Base-by-base conservation (phyloP, 2,797 vertebrate species). In the Argyrosomus regius region DNA sequence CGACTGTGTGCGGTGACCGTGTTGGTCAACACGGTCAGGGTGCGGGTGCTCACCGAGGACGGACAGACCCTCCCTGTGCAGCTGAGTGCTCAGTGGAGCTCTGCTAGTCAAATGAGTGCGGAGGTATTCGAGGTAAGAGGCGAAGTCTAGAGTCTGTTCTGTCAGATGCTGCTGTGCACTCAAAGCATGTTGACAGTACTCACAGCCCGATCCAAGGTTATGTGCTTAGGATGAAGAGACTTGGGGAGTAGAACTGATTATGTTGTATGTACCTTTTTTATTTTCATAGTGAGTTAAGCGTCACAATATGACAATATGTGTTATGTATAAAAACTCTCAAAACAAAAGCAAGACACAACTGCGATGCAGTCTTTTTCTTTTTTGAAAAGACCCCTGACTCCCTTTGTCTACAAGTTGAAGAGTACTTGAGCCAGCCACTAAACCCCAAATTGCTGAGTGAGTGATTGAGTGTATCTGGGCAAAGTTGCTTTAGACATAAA, bases 31-130 rank as follows among this genome's bases (percentile, higher is more conserved):
- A 96, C 97, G 0, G 94, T 95, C 0, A 94, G 90, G 0, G 95
- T 98, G 68, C 93, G 94, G 0, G 96, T 99, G 56, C 95, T 98
- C 2, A 97, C 97, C 0, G 97, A 98, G 89, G 97, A 99, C 0
- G 98, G 98, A 1, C 97, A 97, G 89, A 97, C 96, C 1, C 90
- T 99, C 75, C 96, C 97, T 0, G 92, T 96, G 54, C 98, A 99
- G 96, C 93, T 99, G 78, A 97, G 96, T 0, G 92, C 93, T 0
- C 93, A 94, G 86, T 99, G 98, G 98, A 94, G 91, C 89, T 96
- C 97, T 0, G 94, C 96, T 64, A 96, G 92, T 0, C 94, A 97
- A 72, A 91, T 93, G 90, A 97, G 95, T 65, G 96, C 96, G 0
- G 91, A 97, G 0, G 91, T 97, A 67, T 99, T 96, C 87, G 96